phyloP scores from a whole-genome alignment of 64 coral and sea anemone genomes.

The Platygyra sinensis region DNA sequence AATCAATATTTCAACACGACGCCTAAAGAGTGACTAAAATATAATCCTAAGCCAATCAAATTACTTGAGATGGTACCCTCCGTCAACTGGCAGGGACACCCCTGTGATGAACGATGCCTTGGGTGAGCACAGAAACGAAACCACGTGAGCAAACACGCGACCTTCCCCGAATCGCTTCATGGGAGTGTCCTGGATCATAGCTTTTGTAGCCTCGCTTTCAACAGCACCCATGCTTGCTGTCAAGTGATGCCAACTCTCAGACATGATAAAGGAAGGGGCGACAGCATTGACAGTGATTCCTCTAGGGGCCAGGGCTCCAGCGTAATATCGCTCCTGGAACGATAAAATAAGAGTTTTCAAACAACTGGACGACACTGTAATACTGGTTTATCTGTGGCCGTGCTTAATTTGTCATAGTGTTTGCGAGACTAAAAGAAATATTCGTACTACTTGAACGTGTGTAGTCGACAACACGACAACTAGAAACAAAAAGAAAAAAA shows the following conservation, averaged over 20 bases:
- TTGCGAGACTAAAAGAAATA: no score
- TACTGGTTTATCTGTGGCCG: no score
- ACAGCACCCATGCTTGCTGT: constrained; percentile 51
- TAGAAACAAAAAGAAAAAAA: no score
- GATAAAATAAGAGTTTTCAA: neutral
- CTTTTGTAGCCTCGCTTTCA: constrained; percentile 16
- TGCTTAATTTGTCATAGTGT: no score
- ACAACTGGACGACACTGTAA: no score
- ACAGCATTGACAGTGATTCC: constrained; percentile 83
- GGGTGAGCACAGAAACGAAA: constrained; percentile 73
- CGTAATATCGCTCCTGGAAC: constrained; percentile 73
- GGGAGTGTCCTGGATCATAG: no score
- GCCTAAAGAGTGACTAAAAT: no score
- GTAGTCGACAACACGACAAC: no score
- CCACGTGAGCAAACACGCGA: constrained; percentile 63
- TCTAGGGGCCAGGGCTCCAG: constrained; percentile 64
- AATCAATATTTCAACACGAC: no score
- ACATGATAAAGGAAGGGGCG: constrained; percentile 80
- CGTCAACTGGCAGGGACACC: constrained; percentile 65
- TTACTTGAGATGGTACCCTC: constrained; percentile 68
- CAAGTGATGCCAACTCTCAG: constrained; percentile 76
- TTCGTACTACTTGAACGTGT: no score
- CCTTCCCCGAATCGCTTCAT: neutral
- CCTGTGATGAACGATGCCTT: constrained; percentile 75
- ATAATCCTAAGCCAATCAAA: neutral